These are phyloP conservation scores for Macrophya annulata DNA, from an alignment of 2,888 invertebrate genomes.

Conservation along the genomic window DNA sequence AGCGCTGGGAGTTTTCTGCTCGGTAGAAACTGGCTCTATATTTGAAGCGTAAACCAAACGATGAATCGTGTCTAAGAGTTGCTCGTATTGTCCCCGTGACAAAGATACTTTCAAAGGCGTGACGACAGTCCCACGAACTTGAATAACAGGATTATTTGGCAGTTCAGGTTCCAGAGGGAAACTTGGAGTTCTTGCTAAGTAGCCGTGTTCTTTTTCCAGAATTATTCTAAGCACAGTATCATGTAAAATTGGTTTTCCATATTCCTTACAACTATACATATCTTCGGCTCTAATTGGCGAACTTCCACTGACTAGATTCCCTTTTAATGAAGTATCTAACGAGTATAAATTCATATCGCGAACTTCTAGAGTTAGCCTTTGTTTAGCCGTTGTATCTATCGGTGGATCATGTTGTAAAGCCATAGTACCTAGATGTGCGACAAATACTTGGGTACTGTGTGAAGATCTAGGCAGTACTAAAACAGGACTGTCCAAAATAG, in stretches of 20 bases:
- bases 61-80: slow-evolving; percentile 88
- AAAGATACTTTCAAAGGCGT: slow-evolving; percentile 93
- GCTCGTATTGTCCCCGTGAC: slow-evolving; percentile 94
- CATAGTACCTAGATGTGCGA: slow-evolving; percentile 96
- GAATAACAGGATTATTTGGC: slow-evolving; percentile 70
- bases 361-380: slow-evolving; percentile 83
- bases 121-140: slow-evolving; percentile 87
- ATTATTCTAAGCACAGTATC: slow-evolving; percentile 91
- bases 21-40: slow-evolving; percentile 73
- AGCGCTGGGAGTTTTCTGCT: slow-evolving; percentile 67
- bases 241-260: slow-evolving; percentile 93
- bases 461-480: slow-evolving; percentile 92
- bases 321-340: slow-evolving; percentile 82
- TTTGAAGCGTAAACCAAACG: slow-evolving; percentile 75
- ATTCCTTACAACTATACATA: slow-evolving; percentile 87
- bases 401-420: slow-evolving; percentile 80
- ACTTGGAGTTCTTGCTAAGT: slow-evolving; percentile 67
- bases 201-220: slow-evolving; percentile 80
- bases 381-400: slow-evolving; percentile 67
- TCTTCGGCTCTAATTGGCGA: slow-evolving; percentile 84
- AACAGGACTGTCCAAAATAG: slow-evolving; percentile 95
- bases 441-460: slow-evolving; percentile 90
- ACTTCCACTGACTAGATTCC: slow-evolving; percentile 71
- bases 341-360: slow-evolving; percentile 94
- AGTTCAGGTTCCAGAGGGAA: slow-evolving; percentile 69